These are phyloP conservation scores for Campodea augens DNA, from an alignment of 1,140 invertebrate species.

Conservation along the genomic window DNA sequence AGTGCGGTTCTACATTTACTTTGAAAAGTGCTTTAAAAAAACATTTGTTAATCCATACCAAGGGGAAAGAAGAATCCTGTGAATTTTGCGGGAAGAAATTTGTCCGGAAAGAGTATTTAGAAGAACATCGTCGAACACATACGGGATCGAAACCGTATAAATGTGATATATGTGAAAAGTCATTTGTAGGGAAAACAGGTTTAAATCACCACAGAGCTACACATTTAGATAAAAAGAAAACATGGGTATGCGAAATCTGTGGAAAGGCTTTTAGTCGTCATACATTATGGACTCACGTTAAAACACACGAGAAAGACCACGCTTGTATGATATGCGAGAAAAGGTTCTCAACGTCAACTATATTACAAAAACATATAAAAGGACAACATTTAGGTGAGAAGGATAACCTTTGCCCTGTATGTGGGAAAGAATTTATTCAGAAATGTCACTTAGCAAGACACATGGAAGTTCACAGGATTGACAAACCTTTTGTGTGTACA, in stretches of 20 bases:
- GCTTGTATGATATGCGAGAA: slow-evolving; percentile 7
- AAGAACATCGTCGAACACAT: slow-evolving; percentile 42
- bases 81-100: slow-evolving; percentile 32
- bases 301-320: slow-evolving; percentile 7
- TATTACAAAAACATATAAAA: slow-evolving; percentile 5
- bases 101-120: slow-evolving; percentile 24
- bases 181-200: slow-evolving; percentile 15
- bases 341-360: slow-evolving; percentile 4
- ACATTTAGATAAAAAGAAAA: slow-evolving; percentile 5
- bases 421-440: slow-evolving; percentile 28
- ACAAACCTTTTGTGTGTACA: slow-evolving; percentile 28
- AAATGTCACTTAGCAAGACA: slow-evolving; percentile 36
- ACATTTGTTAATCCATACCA: slow-evolving; percentile 43
- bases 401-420: slow-evolving; percentile 24
- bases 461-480: slow-evolving; percentile 33
- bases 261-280: slow-evolving; percentile 14
- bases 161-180: slow-evolving; percentile 21
- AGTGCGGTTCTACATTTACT: slow-evolving; percentile 45
- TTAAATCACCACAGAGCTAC: slow-evolving; percentile 11
- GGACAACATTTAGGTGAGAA: slow-evolving; percentile 7
- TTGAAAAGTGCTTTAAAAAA: slow-evolving; percentile 39
- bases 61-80: slow-evolving; percentile 30
- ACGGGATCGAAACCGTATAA: slow-evolving; percentile 55
- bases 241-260: slow-evolving; percentile 13
- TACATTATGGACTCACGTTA: slow-evolving; percentile 11